Conservation (phyloP, 2,888 invertebrate genomes). For the Tipula vernalis region DNA sequence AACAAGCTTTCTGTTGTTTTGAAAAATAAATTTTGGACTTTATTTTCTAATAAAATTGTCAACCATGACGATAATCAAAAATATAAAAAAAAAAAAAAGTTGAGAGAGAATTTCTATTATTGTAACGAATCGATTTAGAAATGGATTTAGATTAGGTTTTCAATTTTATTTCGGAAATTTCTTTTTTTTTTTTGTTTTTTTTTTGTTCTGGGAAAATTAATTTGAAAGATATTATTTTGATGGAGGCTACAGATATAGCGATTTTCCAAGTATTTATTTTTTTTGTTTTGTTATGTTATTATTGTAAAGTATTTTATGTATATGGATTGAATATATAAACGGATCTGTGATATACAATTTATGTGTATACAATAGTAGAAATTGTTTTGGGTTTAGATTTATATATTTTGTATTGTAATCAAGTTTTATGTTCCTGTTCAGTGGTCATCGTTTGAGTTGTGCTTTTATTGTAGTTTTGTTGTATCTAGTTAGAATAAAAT, state of each 20-base stretch:
- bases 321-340: not conserved
- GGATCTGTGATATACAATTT: not conserved
- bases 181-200: no score
- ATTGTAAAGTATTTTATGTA: not conserved
- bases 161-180: not conserved
- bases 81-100: not conserved
- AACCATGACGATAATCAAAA: conserved; percentile 4
- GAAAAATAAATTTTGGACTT: not conserved
- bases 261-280: not conserved
- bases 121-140: conserved; percentile 4
- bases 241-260: not conserved
- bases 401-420: not conserved
- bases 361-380: not conserved
- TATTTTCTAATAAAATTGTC: conserved; percentile 4
- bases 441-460: not conserved
- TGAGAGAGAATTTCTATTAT: not conserved
- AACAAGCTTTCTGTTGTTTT: not conserved
- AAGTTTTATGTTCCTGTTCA: conserved; percentile 4
- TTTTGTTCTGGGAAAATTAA: not conserved
- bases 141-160: conserved; percentile 4
- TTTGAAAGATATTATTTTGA: not conserved
- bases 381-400: not conserved
- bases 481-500: not conserved
- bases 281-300: not conserved
- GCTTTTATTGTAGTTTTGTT: not conserved